Evolutionary conservation across 2,888 invertebrate genomes (phyloP), one percentile per base, ranked within the genome.

Genomic region (Disparrhopalites patrizii): DNA sequence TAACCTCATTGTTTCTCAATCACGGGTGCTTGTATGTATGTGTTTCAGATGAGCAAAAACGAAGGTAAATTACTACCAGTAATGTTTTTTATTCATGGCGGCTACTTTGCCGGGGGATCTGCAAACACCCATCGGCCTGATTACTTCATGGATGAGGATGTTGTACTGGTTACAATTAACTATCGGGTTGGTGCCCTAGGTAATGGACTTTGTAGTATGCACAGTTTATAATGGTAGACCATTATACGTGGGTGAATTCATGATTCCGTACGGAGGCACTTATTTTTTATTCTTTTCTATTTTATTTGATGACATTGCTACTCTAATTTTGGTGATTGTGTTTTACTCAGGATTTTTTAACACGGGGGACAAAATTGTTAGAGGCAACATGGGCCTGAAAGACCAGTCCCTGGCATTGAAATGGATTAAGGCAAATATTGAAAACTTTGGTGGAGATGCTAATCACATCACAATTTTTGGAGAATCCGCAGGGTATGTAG

Each of bases 121-220:
- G 33, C 51, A 5, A 20, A 61, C n/a, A 1, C 47, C 27, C 51
- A 36, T 15, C 28, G 61, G 5, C 51, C 51, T 1, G 61, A 61
- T 15, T 61, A 61, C 27, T 51, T 50, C 15, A 61, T 61, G 61
- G 62, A 62, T 28, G 33, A 51, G 23, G 54, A 62, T 38, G 38
- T 62, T 18, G 43, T 62, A 5, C 13, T 62, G 1, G 54, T 62
- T 1, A 54, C 62, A 4, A 28, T 55, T 5, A 62, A 62, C 36
- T 62, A 62, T 15, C 25, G 60, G 15, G 15, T 57, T 8, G 57
- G 57, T 1, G 57, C 57, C 5, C 25, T 57, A 38, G 57, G 57
- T 57, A 54, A 28, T 18, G 7, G n/a, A n/a, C n/a, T n/a, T n/a
- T n/a, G n/a, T n/a, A n/a, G n/a, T n/a, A n/a, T n/a, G n/a, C n/a